Evolutionary conservation across 2,797 vertebrate species (phyloP), one percentile per base, ranked within the genome.

Genomic region (Todus mexicanus): DNA sequence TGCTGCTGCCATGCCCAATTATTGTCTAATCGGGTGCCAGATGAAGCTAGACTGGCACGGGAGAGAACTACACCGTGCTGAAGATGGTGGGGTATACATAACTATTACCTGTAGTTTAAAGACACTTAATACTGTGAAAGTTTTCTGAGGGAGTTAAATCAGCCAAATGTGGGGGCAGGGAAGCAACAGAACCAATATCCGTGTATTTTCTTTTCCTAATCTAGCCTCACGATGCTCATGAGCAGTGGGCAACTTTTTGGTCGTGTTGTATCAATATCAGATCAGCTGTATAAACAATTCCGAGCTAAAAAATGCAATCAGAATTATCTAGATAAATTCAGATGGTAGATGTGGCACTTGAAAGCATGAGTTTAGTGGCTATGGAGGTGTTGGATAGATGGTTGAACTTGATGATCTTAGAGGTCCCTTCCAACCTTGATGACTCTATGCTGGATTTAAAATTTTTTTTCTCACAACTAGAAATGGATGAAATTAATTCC

Each of bases 1-100:
- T 92, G 78, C 89, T 92, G 56, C 85, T 91, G 95, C 87, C 68
- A 21, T 93, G 84, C 83, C 90, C 59, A 90, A 8, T 95, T 90
- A 87, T 83, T 91, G 74, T 80, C 91, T 95, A 76, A 75, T 93
- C 89, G 79, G 68, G 80, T 78, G 86, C 83, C 77, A 91, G 56
- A 45, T 90, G 80, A 87, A 94, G 73, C 65, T 47, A 37, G 64
- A 31, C 51, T 87, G 89, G 82, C 83, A 68, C 3, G n/a, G 79
- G 51, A 65, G 65, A 6, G 59, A 65, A 48, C 69, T 40, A 0
- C 15, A 25, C 23, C 31, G 29, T 38, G 25, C 64, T 91, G 66
- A 48, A 73, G 64, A 19, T 45, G 38, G 25, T 59, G 33, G 40
- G 12, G 4, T 53, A 33, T 68, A 65, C 78, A 45, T 78, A 88